These are phyloP conservation scores for Macrotus californicus DNA, from an alignment of 2,113 vertebrate genomes.

Conservation along the genomic window DNA sequence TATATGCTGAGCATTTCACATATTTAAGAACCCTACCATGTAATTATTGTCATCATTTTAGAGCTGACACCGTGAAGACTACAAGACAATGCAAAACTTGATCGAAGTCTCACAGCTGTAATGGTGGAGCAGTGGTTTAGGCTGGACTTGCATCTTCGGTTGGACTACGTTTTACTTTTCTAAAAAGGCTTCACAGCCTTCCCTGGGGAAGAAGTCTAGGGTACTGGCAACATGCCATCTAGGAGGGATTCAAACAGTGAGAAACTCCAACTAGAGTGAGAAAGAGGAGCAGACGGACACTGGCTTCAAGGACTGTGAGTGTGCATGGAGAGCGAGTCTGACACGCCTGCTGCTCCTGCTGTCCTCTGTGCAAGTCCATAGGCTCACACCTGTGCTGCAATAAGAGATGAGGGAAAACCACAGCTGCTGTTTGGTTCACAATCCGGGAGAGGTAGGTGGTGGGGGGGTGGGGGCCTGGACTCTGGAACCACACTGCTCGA, in stretches of 20 bases:
- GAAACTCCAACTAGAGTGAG: background rate
- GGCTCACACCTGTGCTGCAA: background rate
- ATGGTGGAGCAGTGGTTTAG: background rate
- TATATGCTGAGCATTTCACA: background rate
- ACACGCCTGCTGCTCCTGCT: background rate
- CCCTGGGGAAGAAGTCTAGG: background rate
- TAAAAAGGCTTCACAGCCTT: background rate
- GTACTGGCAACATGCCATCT: background rate
- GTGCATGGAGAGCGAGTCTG: rapidly evolving
- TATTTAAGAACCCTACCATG: background rate
- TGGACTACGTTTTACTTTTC: background rate
- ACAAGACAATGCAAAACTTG: background rate
- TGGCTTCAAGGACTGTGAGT: background rate
- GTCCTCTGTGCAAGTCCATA: background rate
- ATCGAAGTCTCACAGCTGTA: background rate
- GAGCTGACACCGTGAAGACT: background rate
- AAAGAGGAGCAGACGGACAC: background rate
- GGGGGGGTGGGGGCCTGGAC: background rate
- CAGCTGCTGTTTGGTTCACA: background rate
- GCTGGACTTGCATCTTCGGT: background rate
- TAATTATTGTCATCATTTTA: background rate
- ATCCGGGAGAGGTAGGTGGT: background rate
- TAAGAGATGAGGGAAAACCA: background rate
- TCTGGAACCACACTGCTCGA: background rate
- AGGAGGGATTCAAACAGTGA: background rate